Evolutionary conservation across 2,113 vertebrate species (phyloP), one percentile per base, ranked within the genome.

Genomic region (Jaculus jaculus): DNA sequence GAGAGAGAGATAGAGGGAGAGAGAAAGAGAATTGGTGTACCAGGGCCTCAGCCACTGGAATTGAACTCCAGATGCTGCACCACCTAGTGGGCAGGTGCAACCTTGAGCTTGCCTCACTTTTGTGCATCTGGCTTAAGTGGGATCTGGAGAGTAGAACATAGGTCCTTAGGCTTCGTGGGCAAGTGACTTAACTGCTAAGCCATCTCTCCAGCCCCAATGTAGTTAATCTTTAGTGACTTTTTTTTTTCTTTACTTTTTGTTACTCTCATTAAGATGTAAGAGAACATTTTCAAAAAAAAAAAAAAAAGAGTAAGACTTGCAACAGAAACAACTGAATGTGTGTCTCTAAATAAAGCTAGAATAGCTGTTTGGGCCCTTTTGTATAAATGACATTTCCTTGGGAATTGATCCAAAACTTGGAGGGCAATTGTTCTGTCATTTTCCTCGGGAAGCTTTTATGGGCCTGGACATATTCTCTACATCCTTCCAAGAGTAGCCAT

Each of bases 371-470:
- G 42, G 54, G 84, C 39, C 91, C 85, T 96, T 96, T 90, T 95
- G 93, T 93, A 10, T 73, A 87, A 92, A 61, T 96, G 94, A 28
- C 84, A 93, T 77, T 94, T 96, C 77, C 91, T 96, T 95, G 90
- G 90, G 78, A 96, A 95, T 85, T 74, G 47, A 84, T 89, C 92
- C 87, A 95, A 93, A 94, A 72, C 37, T 68, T 94, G 84, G 95
- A 87, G 61, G 69, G 34, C 80, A 85, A 79, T 87, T 95, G 73
- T 91, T 95, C 85, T 95, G 30, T 94, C 5, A 71, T 23, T 87
- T 92, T 95, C 58, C 60, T 90, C 61, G 58, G 84, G 81, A 95
- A 34, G 65, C 47, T 84, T 93, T 92, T 21, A 8, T 39, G 78
- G 26, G 47, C 66, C 42, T 90, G 37, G 54, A 61, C 28, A n/a